Evolutionary conservation across 2,888 invertebrate genomes (phyloP).

Genomic region (Chelonus formosanus): DNA sequence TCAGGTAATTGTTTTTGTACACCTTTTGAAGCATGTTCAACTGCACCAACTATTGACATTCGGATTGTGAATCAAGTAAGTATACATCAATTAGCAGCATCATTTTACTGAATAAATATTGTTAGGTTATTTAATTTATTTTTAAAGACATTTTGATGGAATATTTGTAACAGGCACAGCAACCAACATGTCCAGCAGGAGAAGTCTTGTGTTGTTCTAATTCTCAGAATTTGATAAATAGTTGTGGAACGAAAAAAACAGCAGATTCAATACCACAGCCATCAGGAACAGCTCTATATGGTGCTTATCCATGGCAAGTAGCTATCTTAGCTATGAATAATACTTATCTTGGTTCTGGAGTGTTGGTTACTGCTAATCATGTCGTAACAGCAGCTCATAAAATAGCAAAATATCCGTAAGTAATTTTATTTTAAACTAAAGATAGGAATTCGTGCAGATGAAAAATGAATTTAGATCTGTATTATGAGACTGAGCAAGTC

Average conservation of each 20-base stretch:
- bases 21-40: no score
- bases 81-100: no score
- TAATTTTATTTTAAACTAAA: constrained; percentile 1
- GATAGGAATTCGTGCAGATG: no score
- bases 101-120: no score
- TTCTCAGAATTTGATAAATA: constrained; percentile 10
- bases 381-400: constrained; percentile 68
- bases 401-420: constrained; percentile 58
- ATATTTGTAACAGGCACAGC: constrained; percentile 32
- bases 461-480: no score
- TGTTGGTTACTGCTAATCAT: constrained; percentile 61
- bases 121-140: no score
- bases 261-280: constrained; percentile 39
- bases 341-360: constrained; percentile 54
- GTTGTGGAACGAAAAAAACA: constrained; percentile 54
- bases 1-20: no score
- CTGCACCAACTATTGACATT: no score
- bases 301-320: constrained; percentile 59
- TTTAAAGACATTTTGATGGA: no score
- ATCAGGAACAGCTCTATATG: constrained; percentile 51
- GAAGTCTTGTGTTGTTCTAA: constrained; percentile 44
- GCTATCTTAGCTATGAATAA: constrained; percentile 46
- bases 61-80: no score
- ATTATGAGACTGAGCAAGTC: no score
- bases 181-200: constrained; percentile 41